A percentile compares a stretch with the other conserved stretches of the same genome.
Evolutionary conservation across 2,888 invertebrate genomes (phyloP).

Genomic region (Chydorus sphaericus): DNA sequence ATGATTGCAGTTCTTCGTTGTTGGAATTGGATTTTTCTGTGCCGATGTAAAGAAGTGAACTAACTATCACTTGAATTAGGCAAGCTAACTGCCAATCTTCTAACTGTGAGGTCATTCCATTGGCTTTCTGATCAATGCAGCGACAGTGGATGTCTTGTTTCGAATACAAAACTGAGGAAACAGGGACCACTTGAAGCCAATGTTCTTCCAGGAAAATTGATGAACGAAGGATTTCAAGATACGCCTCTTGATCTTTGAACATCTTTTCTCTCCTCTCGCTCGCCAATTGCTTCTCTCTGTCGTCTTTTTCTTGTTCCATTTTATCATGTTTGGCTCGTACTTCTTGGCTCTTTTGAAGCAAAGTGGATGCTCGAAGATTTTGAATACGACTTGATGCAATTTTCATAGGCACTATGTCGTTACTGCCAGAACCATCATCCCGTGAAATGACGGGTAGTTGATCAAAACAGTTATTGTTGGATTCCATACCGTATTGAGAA

Average conservation of each 20-base stretch:
- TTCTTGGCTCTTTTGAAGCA: constrained; percentile 6
- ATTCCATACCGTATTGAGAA: neutral
- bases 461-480: neutral
- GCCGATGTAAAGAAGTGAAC: neutral
- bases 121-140: neutral
- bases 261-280: neutral
- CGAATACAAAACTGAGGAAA: neutral
- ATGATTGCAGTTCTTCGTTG: neutral
- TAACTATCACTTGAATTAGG: neutral
- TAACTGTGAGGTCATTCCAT: neutral
- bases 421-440: neutral
- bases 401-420: neutral
- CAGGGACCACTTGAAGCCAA: neutral
- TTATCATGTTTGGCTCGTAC: constrained; percentile 6
- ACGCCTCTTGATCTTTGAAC: neutral
- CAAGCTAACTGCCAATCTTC: neutral
- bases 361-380: neutral
- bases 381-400: neutral
- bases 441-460: neutral
- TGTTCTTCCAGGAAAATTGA: neutral
- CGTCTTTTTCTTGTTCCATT: neutral
- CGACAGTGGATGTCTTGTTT: neutral
- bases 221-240: neutral
- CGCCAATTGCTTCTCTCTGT: neutral
- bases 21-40: no score